A percentile compares a stretch with the other conserved stretches of the same genome.
phyloP scores from a whole-genome alignment of 2,113 vertebrate species.

The Sinocyclocheilus anshuiensis region DNA sequence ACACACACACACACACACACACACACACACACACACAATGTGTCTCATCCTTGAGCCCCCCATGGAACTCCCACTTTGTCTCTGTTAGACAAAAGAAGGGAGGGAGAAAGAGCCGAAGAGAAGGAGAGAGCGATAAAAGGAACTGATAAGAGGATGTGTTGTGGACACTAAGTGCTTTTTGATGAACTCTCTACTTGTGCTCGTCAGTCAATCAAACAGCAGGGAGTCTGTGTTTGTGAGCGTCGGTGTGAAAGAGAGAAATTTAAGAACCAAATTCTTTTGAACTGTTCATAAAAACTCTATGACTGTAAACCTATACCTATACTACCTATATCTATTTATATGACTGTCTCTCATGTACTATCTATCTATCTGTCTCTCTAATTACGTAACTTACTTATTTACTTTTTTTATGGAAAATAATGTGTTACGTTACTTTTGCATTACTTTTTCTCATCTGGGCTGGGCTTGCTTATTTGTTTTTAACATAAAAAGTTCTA shows the following conservation, averaged over 20 bases:
- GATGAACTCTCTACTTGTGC: conserved; percentile 37
- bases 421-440: too few species aligned
- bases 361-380: too few species aligned
- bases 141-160: conserved; percentile 43
- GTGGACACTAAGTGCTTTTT: conserved; percentile 41
- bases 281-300: not conserved
- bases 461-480: too few species aligned
- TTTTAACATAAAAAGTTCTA: too few species aligned
- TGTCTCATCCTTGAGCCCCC: conserved; percentile 11
- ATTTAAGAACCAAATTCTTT: not conserved
- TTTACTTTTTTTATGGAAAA: too few species aligned
- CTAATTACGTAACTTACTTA: too few species aligned
- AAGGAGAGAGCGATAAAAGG: conserved; percentile 35
- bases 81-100: conserved; percentile 36
- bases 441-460: too few species aligned
- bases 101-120: conserved; percentile 5
- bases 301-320: not conserved
- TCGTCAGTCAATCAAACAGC: conserved; percentile 28
- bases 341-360: too few species aligned
- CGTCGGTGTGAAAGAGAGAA: not conserved
- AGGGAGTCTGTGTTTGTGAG: conserved; percentile 17
- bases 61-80: conserved; percentile 35
- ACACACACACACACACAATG: not conserved
- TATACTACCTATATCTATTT: too few species aligned
- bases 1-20: too few species aligned